Percentiles rank a stretch among this genome's conserved stretches.
Evolutionary conservation across 2,797 vertebrate genomes (phyloP).

Genomic region (Cebuella pygmaea): DNA sequence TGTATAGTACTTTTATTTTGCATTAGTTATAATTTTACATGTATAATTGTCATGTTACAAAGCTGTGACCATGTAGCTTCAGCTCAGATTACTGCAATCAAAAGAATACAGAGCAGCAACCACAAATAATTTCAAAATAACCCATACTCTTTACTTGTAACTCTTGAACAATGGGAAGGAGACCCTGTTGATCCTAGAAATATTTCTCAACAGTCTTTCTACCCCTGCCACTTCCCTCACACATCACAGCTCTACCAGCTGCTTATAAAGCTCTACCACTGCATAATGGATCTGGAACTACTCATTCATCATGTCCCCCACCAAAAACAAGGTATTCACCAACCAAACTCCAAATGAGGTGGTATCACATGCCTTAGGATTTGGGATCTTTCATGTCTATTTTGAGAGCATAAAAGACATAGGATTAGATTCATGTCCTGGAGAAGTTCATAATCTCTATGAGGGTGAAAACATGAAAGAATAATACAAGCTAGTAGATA

Average conservation of each 20-base stretch:
- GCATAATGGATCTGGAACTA: background rate
- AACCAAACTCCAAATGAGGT: background rate
- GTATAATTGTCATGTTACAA: background rate
- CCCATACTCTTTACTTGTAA: background rate
- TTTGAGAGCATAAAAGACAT: background rate
- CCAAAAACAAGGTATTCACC: background rate
- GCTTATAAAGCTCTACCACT: background rate
- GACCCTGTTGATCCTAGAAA: background rate
- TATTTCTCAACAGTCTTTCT: background rate
- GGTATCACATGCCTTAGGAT: background rate
- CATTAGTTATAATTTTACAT: background rate
- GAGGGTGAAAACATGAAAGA: background rate
- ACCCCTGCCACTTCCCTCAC: background rate
- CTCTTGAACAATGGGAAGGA: background rate
- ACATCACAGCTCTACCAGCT: background rate
- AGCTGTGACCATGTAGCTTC: background rate
- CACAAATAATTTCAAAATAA: background rate
- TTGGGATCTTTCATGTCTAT: background rate
- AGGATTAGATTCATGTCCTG: background rate
- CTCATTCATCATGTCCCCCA: background rate
- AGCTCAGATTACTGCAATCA: background rate
- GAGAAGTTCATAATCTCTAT: background rate
- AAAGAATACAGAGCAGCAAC: background rate
- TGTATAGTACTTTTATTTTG: background rate
- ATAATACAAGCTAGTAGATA: constrained; percentile 1